phyloP scores from a whole-genome alignment of 92 coral and sea anemone species.

The Parazoanthus swiftii region DNA sequence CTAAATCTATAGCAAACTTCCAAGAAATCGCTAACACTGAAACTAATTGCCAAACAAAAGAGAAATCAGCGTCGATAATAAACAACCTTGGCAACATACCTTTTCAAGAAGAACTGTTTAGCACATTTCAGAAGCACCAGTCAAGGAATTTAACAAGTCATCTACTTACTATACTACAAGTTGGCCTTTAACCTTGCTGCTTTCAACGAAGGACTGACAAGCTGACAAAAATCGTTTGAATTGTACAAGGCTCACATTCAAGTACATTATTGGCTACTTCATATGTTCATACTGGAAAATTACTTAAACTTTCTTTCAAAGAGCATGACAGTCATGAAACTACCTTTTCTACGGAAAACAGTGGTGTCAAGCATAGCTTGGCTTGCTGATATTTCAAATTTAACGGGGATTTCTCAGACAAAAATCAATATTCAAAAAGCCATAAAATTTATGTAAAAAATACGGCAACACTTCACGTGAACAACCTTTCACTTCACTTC shows the following conservation, averaged over 20 bases:
- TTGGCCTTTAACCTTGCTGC: no score
- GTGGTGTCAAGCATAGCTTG: background rate
- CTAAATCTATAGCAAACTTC: background rate
- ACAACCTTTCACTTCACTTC: background rate
- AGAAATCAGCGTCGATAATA: background rate
- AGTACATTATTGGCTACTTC: no score
- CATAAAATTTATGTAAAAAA: no score
- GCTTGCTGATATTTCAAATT: no score
- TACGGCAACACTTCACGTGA: background rate
- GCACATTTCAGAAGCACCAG: conserved; percentile 22
- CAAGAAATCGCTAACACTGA: background rate
- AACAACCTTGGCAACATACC: conserved; percentile 50
- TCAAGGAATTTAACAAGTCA: conserved; percentile 48
- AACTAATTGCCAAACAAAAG: background rate
- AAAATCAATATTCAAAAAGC: background rate
- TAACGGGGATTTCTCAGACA: background rate
- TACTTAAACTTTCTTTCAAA: background rate
- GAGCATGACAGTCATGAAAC: no score
- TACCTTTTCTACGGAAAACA: background rate
- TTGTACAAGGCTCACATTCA: no score
- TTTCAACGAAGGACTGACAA: no score
- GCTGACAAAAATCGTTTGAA: no score
- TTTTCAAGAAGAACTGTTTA: conserved; percentile 85
- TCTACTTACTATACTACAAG: background rate
- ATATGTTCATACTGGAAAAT: background rate